phyloP scores from a whole-genome alignment of 64 coral and sea anemone species.

The Astreopora myriophthalma region DNA sequence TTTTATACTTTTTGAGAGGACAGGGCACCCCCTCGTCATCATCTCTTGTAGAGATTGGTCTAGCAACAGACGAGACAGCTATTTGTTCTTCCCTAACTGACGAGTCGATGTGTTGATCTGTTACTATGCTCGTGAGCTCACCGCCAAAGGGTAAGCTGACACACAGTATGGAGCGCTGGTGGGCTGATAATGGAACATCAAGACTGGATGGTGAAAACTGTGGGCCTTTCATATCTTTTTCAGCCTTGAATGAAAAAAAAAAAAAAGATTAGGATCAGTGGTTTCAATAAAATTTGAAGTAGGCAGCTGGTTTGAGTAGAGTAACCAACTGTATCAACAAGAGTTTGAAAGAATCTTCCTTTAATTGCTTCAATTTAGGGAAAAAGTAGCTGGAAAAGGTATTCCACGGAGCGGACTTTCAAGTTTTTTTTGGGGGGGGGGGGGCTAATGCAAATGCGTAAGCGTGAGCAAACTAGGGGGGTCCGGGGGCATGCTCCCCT shows the following conservation, averaged over 20 bases:
- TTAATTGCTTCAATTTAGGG: too few relatives aligned
- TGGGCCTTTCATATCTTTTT: slow-evolving; percentile 69
- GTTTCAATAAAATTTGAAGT: too few relatives aligned
- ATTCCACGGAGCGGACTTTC: too few relatives aligned
- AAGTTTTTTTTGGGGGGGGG: too few relatives aligned
- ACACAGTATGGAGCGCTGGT: slow-evolving; percentile 56
- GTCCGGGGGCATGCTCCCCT: too few relatives aligned
- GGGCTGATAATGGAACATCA: slow-evolving; percentile 67
- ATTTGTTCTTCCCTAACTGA: neutral
- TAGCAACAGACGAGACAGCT: neutral
- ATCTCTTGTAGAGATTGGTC: neutral
- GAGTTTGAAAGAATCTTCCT: too few relatives aligned
- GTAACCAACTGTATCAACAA: too few relatives aligned
- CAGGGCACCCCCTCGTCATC: neutral
- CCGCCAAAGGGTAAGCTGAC: slow-evolving; percentile 27
- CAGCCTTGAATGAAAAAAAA: slow-evolving; percentile 24
- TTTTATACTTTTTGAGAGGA: slow-evolving; percentile 68
- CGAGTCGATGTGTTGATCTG: neutral
- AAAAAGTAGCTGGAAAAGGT: too few relatives aligned
- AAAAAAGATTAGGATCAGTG: neutral
- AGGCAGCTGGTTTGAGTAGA: too few relatives aligned
- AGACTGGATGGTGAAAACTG: slow-evolving; percentile 24
- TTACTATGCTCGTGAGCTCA: neutral
- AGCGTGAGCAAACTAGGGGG: too few relatives aligned
- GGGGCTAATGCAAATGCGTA: too few relatives aligned